Base-by-base conservation (phyloP, 2,888 invertebrate genomes). In the Drosophila pseudotakahashii region DNA sequence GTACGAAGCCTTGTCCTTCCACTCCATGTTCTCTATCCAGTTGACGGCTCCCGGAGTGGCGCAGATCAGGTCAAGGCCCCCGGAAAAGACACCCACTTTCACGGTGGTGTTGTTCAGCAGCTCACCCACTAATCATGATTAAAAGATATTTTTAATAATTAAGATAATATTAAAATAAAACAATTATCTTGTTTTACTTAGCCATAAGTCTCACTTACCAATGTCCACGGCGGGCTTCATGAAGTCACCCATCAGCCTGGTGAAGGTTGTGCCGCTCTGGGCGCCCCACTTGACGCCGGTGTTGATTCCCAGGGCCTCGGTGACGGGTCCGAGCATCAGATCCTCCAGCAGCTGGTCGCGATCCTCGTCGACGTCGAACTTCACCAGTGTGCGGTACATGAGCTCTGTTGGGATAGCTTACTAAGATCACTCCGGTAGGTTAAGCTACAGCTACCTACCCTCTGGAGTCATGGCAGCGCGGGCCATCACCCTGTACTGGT, bases 51-150 rank as follows among this genome's bases (percentile, higher is more conserved):
- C 97, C 76, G 96, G 94, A 14, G 97, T 96, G 81, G 96, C 95
- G 72, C 96, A 96, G 84, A 97, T 97, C 16, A 97, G 93, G 91
- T 98, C 97, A 72, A 97, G 93, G 85, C 97, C 97, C 34, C 96
- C 97, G 76, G 94, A 96, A 88, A 95, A 95, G 16, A 97, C 95
- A 36, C 94, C 94, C 1, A 97, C 93, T 54, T 94, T 93, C 16
- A 97, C 92, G 54, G 94, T 92, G 0, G 96, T 96, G 78, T 94
- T 94, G 77, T 95, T 95, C 23, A 97, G 91, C 13, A 96, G 92
- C 63, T 93, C 92, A 87, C 96, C 95, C 84, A 97, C 96, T 95
- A 59, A 19, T 19, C 19, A 2, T 19, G 19, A 19, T 19, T 19
- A 2, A 19, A 19, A 19, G 1, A 19, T 19, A 19, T 19, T 19